Percentiles rank a stretch among this genome's conserved stretches.
These are phyloP conservation scores for Pristionchus mayeri DNA, from an alignment of 2,888 invertebrate species.

Conservation along the genomic window DNA sequence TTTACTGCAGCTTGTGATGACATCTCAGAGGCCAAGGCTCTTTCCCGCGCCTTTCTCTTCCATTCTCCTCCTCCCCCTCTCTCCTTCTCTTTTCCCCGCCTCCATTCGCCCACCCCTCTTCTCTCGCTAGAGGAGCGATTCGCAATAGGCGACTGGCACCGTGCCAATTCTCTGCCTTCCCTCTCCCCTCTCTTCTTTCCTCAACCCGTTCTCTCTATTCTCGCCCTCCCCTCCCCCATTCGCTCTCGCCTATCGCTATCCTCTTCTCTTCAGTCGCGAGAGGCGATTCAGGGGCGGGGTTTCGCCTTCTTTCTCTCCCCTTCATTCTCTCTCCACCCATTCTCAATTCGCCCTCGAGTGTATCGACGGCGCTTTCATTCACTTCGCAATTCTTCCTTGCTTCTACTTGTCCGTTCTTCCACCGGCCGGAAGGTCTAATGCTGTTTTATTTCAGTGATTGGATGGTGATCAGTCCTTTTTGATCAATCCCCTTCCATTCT, in stretches of 20 bases:
- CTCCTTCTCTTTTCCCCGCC: background rate
- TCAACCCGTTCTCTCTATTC: background rate
- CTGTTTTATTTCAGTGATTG: background rate
- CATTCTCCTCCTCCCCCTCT: background rate
- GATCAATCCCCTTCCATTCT: background rate
- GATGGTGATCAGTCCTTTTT: background rate
- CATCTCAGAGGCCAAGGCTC: slow-evolving; percentile 42
- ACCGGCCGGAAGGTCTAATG: background rate
- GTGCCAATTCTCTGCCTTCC: slow-evolving; percentile 32
- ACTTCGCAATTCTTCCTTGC: background rate
- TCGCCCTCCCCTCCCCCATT: slow-evolving; percentile 6
- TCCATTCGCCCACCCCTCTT: slow-evolving; percentile 1
- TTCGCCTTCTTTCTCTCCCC: background rate
- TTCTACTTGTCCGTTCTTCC: background rate
- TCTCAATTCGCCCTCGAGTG: background rate
- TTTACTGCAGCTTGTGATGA: slow-evolving; percentile 40
- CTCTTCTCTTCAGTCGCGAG: slow-evolving; percentile 19
- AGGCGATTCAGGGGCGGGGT: slow-evolving; percentile 1
- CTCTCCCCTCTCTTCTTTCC: background rate
- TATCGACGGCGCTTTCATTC: background rate
- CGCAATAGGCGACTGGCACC: slow-evolving; percentile 45
- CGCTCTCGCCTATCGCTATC: background rate
- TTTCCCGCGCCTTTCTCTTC: background rate
- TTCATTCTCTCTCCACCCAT: background rate
- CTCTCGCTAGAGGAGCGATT: slow-evolving; percentile 35